Percentiles rank a stretch among this genome's conserved stretches.
Evolutionary conservation across 2,888 invertebrate species (phyloP).

Genomic region (Pheosia tremula): DNA sequence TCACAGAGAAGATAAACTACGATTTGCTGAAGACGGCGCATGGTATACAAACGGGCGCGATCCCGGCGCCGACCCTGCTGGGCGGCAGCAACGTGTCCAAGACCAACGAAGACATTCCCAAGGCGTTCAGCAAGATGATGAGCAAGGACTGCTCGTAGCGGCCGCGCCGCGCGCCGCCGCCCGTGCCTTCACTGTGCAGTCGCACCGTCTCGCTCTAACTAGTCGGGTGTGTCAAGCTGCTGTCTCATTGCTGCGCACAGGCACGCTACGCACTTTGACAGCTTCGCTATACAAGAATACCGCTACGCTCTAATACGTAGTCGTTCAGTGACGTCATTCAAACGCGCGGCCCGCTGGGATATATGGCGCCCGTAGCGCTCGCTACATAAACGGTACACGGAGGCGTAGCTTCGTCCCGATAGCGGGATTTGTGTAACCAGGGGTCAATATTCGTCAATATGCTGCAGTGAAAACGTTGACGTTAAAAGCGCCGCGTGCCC

Average conservation of each 20-base stretch:
- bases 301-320: neutral
- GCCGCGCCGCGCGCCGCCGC: conserved; percentile 8
- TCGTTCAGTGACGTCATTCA: conserved; percentile 31
- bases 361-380: too few relatives aligned
- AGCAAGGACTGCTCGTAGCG: conserved; percentile 75
- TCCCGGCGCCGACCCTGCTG: conserved; percentile 90
- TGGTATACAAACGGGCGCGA: conserved; percentile 88
- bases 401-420: too few relatives aligned
- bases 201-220: conserved; percentile 15
- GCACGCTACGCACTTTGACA: too few relatives aligned
- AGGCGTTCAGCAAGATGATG: conserved; percentile 87
- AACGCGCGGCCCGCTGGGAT: too few relatives aligned
- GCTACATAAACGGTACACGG: too few relatives aligned
- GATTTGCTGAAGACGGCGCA: conserved; percentile 92
- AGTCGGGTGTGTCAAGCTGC: too few relatives aligned
- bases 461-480: too few relatives aligned
- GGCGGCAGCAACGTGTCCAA: conserved; percentile 89
- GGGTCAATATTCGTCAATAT: too few relatives aligned
- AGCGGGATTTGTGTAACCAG: too few relatives aligned
- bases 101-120: conserved; percentile 94
- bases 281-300: too few relatives aligned
- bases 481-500: too few relatives aligned
- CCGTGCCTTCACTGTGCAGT: conserved; percentile 26
- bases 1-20: conserved; percentile 95
- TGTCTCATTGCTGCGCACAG: too few relatives aligned